Conservation (phyloP, 2,113 vertebrate genomes). For the Hepsetus odoe region DNA sequence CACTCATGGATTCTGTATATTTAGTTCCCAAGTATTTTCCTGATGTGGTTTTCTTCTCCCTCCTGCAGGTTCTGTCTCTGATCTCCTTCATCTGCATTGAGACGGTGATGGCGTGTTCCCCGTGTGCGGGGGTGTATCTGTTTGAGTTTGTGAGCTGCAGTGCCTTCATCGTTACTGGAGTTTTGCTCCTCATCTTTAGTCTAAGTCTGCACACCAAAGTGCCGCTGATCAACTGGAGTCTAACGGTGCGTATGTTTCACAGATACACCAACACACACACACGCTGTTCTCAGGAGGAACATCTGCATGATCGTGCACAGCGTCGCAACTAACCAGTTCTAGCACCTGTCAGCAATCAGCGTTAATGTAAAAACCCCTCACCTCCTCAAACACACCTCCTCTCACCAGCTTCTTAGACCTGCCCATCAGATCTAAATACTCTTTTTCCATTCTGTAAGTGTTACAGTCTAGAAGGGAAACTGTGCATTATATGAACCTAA, state of each 20-base stretch:
- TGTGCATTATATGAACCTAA: too few relatives aligned
- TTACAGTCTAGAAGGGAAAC: too few relatives aligned
- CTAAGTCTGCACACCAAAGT: constrained; percentile 90
- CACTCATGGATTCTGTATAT: background rate
- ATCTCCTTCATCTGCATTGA: constrained; percentile 96
- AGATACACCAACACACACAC: background rate
- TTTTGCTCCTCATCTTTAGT: constrained; percentile 90
- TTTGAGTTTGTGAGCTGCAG: constrained; percentile 99
- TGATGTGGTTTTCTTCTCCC: background rate
- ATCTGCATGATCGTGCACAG: too few relatives aligned
- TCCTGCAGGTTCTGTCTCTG: constrained; percentile 82
- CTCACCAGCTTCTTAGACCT: too few relatives aligned
- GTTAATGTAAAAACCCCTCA: too few relatives aligned
- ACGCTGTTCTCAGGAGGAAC: background rate
- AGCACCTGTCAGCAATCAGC: too few relatives aligned
- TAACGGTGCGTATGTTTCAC: constrained; percentile 81
- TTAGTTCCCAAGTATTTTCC: background rate
- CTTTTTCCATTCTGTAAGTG: background rate
- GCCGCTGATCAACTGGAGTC: constrained; percentile 95
- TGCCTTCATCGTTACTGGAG: constrained; percentile 89
- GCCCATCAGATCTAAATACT: too few relatives aligned
- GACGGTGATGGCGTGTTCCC: constrained; percentile 93
- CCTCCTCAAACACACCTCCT: too few relatives aligned
- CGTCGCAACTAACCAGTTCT: too few relatives aligned
- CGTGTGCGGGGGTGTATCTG: constrained; percentile 94